Evolutionary conservation across 2,888 invertebrate species (phyloP).

Genomic region (Sarcophaga caerulescens): DNA sequence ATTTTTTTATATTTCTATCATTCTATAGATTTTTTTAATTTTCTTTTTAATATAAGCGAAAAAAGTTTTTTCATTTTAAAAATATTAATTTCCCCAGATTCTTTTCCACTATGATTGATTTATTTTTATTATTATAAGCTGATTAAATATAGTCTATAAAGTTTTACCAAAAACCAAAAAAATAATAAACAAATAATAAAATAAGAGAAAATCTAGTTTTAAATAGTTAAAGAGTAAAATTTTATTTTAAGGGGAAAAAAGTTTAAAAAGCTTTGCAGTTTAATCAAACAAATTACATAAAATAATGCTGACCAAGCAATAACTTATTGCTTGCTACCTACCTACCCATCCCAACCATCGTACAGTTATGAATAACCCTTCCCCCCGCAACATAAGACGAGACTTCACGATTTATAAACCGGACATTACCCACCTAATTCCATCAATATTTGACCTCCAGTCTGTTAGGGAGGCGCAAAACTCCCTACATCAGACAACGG

Average conservation of each 20-base stretch:
- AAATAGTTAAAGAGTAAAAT: background rate
- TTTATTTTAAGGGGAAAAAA: background rate
- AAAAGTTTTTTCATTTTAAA: constrained; percentile 6
- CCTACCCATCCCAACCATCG: no score
- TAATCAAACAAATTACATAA: background rate
- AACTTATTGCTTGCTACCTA: no score
- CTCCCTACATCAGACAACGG: no score
- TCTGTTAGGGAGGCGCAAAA: no score
- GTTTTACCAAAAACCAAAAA: background rate
- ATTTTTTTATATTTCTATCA: background rate
- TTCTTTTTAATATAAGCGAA: background rate
- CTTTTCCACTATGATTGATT: constrained; percentile 30
- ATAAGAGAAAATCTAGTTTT: background rate
- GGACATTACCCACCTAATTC: no score
- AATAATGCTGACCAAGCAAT: no score
- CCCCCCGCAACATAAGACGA: no score
- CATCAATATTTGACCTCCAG: no score
- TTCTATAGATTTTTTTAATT: background rate
- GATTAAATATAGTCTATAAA: constrained; percentile 9
- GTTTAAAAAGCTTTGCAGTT: constrained; percentile 27
- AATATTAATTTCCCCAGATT: background rate
- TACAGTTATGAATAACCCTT: no score
- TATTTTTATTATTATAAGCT: constrained; percentile 14
- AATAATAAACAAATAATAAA: no score
- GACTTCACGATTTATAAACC: no score